These are phyloP conservation scores for Raphicerus campestris DNA, from an alignment of 2,113 vertebrate species.

Conservation along the genomic window DNA sequence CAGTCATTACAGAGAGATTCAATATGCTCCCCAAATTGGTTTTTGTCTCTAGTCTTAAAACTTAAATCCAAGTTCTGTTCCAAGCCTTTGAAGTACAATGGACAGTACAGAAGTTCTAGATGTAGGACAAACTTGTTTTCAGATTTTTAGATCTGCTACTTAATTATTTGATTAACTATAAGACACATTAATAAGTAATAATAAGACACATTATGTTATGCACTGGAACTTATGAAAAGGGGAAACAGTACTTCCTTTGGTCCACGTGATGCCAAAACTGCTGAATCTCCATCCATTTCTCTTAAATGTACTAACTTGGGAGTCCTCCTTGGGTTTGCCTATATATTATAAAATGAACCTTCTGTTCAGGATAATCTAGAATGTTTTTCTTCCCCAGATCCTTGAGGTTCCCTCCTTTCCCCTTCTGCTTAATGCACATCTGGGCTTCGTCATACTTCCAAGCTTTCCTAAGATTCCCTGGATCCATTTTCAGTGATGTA, in stretches of 20 bases:
- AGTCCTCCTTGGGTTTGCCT: not conserved
- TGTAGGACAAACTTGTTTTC: not conserved
- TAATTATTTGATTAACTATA: not conserved
- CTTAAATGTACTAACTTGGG: not conserved
- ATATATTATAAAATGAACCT: not conserved
- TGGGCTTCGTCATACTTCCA: not conserved
- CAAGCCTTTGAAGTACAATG: not conserved
- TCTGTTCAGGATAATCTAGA: not conserved
- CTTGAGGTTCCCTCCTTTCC: not conserved
- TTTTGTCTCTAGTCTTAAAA: not conserved
- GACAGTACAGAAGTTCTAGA: not conserved
- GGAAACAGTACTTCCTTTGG: not conserved
- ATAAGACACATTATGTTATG: not conserved
- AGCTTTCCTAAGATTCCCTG: conserved; percentile 27
- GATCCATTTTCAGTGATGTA: not conserved
- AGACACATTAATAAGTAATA: not conserved
- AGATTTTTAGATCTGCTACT: not conserved
- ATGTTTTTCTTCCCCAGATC: not conserved
- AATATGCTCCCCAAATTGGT: not conserved
- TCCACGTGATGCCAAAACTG: not conserved
- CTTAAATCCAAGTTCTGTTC: not conserved
- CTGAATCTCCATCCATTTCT: not conserved
- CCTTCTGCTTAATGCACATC: not conserved
- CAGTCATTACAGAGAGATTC: not conserved
- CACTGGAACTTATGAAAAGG: not conserved